These are phyloP conservation scores for Vicugna pacos DNA, from an alignment of 2,113 vertebrate species.

Conservation along the genomic window DNA sequence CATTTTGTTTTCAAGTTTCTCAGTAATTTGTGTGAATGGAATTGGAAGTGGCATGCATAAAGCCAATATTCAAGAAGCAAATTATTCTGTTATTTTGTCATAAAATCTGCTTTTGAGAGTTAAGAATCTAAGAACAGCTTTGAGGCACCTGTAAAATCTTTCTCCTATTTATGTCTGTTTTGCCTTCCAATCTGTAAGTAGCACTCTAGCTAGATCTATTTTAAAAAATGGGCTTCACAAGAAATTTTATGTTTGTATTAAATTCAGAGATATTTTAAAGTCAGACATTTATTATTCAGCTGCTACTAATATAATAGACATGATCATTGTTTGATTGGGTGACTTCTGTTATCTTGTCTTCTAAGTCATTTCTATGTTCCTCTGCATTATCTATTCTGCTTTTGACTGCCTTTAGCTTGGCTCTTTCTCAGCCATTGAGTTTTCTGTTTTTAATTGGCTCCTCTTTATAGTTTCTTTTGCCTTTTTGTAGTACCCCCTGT, in stretches of 20 bases:
- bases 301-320: neutral
- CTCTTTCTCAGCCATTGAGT: no score
- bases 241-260: slow-evolving; percentile 54
- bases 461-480: no score
- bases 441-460: no score
- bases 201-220: neutral
- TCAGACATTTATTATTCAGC: neutral
- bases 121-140: slow-evolving; percentile 17
- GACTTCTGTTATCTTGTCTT: no score
- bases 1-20: slow-evolving; percentile 41
- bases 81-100: neutral
- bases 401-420: no score
- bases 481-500: no score
- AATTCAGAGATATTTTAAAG: slow-evolving; percentile 31
- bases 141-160: neutral
- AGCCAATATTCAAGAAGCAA: slow-evolving; percentile 4
- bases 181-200: neutral
- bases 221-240: neutral
- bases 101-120: neutral
- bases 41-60: neutral
- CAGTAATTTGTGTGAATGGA: neutral
- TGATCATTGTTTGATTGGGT: neutral
- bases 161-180: neutral
- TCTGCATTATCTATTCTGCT: no score
- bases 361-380: no score